These are phyloP conservation scores for Pterocles gutturalis DNA, from an alignment of 2,113 vertebrate species.

Conservation along the genomic window DNA sequence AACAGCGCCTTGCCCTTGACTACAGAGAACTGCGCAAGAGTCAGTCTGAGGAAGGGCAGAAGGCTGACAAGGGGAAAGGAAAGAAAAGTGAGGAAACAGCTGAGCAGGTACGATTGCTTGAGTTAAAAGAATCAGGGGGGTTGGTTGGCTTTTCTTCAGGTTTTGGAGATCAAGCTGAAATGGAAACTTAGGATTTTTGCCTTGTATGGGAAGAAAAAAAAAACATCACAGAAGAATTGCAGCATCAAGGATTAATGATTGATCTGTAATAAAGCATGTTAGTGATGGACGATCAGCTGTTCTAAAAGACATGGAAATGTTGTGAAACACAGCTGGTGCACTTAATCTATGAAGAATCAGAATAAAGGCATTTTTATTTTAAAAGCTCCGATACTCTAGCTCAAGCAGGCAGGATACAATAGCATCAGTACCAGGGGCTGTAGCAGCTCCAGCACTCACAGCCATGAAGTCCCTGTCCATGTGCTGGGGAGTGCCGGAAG, in stretches of 20 bases:
- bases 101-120: not conserved
- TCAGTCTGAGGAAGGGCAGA: not conserved
- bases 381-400: not conserved
- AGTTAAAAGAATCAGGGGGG: not conserved
- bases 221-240: not conserved
- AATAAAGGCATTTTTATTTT: not conserved
- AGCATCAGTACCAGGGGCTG: not conserved
- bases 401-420: not conserved
- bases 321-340: not conserved
- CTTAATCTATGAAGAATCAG: not conserved
- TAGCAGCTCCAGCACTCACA: not conserved
- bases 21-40: not conserved
- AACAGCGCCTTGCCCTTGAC: fast-evolving
- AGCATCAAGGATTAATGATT: not conserved
- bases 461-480: fast-evolving
- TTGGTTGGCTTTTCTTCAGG: not conserved
- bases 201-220: not conserved
- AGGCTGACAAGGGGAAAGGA: not conserved
- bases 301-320: not conserved
- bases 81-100: not conserved
- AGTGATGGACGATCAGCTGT: not conserved
- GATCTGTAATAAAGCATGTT: not conserved
- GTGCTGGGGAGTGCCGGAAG: not conserved
- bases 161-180: not conserved
- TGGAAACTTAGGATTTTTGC: not conserved